Evolutionary conservation across 2,113 vertebrate genomes (phyloP), one percentile per base, ranked within the genome.

Genomic region (Mellivora capensis): DNA sequence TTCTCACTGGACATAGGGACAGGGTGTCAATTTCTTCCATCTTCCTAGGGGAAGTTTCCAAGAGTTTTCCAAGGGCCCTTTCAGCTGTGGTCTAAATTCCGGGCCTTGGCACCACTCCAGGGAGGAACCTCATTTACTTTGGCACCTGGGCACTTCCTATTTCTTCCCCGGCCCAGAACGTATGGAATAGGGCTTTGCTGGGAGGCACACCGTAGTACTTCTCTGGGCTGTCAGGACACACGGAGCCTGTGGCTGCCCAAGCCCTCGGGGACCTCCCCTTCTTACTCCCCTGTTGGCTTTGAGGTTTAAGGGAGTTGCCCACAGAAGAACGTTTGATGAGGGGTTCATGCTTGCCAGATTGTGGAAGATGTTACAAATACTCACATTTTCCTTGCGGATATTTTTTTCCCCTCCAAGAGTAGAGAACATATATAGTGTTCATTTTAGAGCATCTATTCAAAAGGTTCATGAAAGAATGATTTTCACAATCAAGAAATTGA

Each of bases 91-190:
- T 87, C 64, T 87, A 54, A 87, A 82, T 13, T 21, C 69, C 31
- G 71, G 71, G 15, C 17, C 23, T 44, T 44, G 89, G 91, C 85
- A 11, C 34, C 31, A 54, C 47, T 62, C 85, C 49, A 47, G 71
- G 86, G 81, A 93, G 71, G 89, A 88, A 61, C 62, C 6, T 21
- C 72, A 12, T 96, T 97, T 94, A 82, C 77, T 93, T 93, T 96
- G 97, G 96, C 95, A 82, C 72, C 37, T 31, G 59, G 27, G 20
- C 9, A 3, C 87, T 77, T 97, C 89, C 96, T 88, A 13, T 29
- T 62, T 21, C 7, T 2, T 91, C 83, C 59, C 44, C 20, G 34
- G 57, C 67, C 79, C 90, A 3, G 49, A 57, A 96, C 1, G 21
- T 71, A 95, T 85, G 76, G 96, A 84, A 64, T 20, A 1, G 61